Conservation (phyloP, 2,113 vertebrate species). For the Morone chrysops region DNA sequence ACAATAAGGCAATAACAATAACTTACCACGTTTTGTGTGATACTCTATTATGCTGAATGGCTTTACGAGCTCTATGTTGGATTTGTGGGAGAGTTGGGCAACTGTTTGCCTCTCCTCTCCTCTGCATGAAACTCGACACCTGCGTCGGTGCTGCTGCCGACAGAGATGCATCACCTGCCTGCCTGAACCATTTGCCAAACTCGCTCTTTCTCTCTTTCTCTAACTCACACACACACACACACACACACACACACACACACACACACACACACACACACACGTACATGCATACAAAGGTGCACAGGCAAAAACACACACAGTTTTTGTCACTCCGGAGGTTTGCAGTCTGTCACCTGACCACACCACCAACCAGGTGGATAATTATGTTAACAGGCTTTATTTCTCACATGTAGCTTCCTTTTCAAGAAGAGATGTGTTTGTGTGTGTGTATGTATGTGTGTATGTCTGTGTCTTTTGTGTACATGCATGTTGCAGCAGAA, state of each 20-base stretch:
- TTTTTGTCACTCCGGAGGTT: constrained; percentile 41
- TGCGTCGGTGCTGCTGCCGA: constrained; percentile 30
- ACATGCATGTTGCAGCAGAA: not conserved
- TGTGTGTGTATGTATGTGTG: not conserved
- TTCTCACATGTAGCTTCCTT: constrained; percentile 36
- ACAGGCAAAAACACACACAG: constrained; percentile 33
- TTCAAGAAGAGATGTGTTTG: not conserved
- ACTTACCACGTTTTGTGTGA: not conserved
- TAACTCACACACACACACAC: not conserved
- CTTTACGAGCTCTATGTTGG: not conserved
- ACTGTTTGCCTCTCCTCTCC: constrained; percentile 22
- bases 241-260: not conserved
- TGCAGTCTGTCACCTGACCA: constrained; percentile 46
- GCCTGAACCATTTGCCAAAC: constrained; percentile 28
- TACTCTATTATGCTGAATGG: constrained; percentile 4
- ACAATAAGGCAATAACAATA: not conserved
- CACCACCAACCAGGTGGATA: constrained; percentile 51
- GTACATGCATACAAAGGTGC: constrained; percentile 3
- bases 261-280: constrained; percentile 1
- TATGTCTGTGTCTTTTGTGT: no score
- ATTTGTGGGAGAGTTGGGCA: not conserved
- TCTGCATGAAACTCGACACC: constrained; percentile 60
- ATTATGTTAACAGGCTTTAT: constrained; percentile 32
- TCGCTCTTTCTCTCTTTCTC: not conserved
- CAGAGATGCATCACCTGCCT: constrained; percentile 67